These are phyloP conservation scores for Agonopterix subpropinquella DNA, from an alignment of 2,888 invertebrate genomes.

Conservation along the genomic window DNA sequence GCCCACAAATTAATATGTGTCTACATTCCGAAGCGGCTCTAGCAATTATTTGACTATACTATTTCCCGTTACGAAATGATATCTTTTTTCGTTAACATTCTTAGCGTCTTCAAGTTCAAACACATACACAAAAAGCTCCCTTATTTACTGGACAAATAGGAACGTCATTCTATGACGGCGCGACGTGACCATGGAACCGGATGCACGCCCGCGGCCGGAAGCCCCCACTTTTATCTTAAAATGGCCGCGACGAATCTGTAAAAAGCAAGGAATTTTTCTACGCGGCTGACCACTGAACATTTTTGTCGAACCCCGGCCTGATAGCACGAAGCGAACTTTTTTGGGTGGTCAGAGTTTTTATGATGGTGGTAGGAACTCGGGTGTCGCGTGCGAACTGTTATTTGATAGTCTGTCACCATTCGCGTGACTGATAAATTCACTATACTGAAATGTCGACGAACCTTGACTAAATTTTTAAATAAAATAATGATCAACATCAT, in stretches of 20 bases:
- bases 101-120: conserved; percentile 33
- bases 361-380: not conserved
- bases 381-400: conserved; percentile 7
- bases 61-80: conserved; percentile 37
- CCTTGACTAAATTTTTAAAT: too few species aligned
- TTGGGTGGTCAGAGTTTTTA: conserved; percentile 20
- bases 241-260: conserved; percentile 63
- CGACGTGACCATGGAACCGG: conserved; percentile 48
- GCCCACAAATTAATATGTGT: conserved; percentile 23
- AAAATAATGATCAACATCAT: too few species aligned
- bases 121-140: conserved; percentile 30
- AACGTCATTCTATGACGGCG: conserved; percentile 16
- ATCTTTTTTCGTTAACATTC: conserved; percentile 45
- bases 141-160: conserved; percentile 38
- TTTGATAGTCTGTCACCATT: conserved; percentile 11
- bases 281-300: conserved; percentile 61
- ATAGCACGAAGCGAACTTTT: conserved; percentile 58
- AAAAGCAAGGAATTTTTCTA: conserved; percentile 65
- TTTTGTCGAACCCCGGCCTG: conserved; percentile 42
- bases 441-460: too few species aligned
- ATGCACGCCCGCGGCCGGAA: conserved; percentile 64
- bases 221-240: conserved; percentile 62
- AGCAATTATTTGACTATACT: conserved; percentile 24
- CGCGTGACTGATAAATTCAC: too few species aligned
- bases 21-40: conserved; percentile 22